Evolutionary conservation across 1,140 invertebrate species (phyloP), one percentile per base, ranked within the genome.

Genomic region (Sogatella furcifera): DNA sequence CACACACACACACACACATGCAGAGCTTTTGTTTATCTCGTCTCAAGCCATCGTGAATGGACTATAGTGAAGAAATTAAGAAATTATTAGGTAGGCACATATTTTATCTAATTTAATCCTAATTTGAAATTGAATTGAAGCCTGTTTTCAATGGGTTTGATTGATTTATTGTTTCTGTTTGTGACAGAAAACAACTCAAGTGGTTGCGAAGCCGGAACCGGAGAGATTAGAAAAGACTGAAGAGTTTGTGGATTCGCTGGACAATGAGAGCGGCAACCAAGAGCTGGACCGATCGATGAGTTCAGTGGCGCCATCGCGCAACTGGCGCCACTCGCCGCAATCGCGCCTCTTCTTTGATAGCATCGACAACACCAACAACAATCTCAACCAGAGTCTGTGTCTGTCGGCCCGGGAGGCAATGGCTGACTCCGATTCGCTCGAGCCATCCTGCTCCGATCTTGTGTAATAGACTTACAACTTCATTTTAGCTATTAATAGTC

Each of bases 391-490:
- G 71, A 73, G 62, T 67, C 76, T 66, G 71, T 75, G 64, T 72
- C 74, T 66, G 67, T 74, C 64, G 44, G 69, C 59, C 55, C 72
- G 77, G 38, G 79, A 81, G 61, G 78, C 76, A 5, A 68, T 80
- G 56, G 78, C 79, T 17, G 78, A 81, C 62, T 78, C 74, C 65
- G 79, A 81, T 65, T 80, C 78, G 4, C 71, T 80, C 24, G 79
- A 81, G 59, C 52, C 14, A 22, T 28, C 22, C n/a, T 53, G 17
- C 38, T 41, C 57, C 10, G 58, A 60, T 28, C 17, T 53, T 9
- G 49, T 38, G 34, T 38, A 38, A 10, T 38, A 38, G 34, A 4
- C 24, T 28, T 28, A 28, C 3, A 38, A 38, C 8, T 5, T 38
- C 8, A 13, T 38, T 10, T n/a, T n/a, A n/a, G n/a, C n/a, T n/a